Conservation (phyloP, 2,113 vertebrate species). For the Reinhardtius hippoglossoides region DNA sequence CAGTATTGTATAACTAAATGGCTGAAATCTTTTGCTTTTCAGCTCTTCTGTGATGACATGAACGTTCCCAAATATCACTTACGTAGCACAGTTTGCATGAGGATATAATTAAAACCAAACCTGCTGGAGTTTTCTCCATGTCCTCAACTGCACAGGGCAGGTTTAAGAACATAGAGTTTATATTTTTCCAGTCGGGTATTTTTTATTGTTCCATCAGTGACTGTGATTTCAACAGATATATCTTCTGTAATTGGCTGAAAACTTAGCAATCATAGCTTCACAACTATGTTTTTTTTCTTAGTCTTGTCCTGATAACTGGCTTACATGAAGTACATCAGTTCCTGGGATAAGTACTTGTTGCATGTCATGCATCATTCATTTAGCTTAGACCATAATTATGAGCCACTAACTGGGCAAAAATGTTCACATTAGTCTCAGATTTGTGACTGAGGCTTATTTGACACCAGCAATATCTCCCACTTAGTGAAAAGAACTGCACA, state of each 20-base stretch:
- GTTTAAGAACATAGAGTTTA: not conserved
- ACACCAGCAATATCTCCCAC: too few species aligned
- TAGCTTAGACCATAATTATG: too few species aligned
- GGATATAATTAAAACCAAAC: conserved; percentile 29
- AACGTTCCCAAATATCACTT: conserved; percentile 30
- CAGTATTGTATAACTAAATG: not conserved
- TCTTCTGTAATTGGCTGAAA: not conserved
- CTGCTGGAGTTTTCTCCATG: not conserved
- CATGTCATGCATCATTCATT: too few species aligned
- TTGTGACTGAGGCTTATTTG: too few species aligned
- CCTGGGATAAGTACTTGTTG: too few species aligned
- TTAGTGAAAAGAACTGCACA: not conserved
- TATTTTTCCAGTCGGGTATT: not conserved
- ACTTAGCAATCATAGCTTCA: too few species aligned
- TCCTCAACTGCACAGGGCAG: not conserved
- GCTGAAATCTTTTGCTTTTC: conserved; percentile 35
- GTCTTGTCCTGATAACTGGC: too few species aligned
- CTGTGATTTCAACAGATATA: not conserved
- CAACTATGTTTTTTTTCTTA: too few species aligned
- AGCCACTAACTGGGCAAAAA: too few species aligned
- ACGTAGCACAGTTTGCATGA: conserved; percentile 22
- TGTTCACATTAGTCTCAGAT: too few species aligned
- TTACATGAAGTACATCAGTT: too few species aligned
- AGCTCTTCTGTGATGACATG: conserved; percentile 34
- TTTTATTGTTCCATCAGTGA: not conserved